These are phyloP conservation scores for Rhagonycha fulva DNA, from an alignment of 2,888 invertebrate species.

Conservation along the genomic window DNA sequence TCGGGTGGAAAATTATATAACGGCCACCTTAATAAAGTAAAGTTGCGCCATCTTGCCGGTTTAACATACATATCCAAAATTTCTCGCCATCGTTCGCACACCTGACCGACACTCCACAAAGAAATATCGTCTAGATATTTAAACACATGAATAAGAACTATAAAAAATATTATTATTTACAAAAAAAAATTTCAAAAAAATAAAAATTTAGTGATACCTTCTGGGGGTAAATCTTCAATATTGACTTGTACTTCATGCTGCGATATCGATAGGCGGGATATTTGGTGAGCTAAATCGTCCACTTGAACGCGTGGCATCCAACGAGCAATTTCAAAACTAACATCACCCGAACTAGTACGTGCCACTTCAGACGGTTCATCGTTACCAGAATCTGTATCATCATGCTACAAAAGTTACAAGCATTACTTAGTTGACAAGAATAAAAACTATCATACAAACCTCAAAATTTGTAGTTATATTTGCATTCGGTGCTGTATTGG, in stretches of 20 bases:
- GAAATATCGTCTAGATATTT: conserved; percentile 90
- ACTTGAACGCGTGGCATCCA: conserved; percentile 31
- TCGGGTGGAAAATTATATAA: conserved; percentile 67
- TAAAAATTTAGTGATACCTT: conserved; percentile 34
- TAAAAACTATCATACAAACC: conserved; percentile 40
- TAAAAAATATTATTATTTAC: conserved; percentile 36
- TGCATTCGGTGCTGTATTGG: conserved; percentile 60
- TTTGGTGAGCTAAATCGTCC: conserved; percentile 35
- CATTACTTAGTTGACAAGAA: background rate
- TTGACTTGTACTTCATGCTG: conserved; percentile 37
- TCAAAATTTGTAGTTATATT: conserved; percentile 44
- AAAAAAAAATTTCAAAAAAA: background rate
- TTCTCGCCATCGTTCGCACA: conserved; percentile 83
- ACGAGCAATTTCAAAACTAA: conserved; percentile 13
- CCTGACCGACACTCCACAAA: conserved; percentile 85
- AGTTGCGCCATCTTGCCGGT: conserved; percentile 79
- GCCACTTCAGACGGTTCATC: conserved; percentile 84
- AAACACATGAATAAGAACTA: conserved; percentile 86
- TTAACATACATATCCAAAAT: conserved; percentile 76
- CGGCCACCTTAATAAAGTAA: conserved; percentile 82
- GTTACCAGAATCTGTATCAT: conserved; percentile 83
- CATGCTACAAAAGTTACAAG: conserved; percentile 63
- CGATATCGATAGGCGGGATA: conserved; percentile 34
- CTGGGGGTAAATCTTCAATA: conserved; percentile 45
- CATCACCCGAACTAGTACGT: conserved; percentile 23